A percentile compares a stretch with the other conserved stretches of the same genome.
These are phyloP conservation scores for Phortica variegata DNA, from an alignment of 1,140 invertebrate genomes.

Conservation along the genomic window DNA sequence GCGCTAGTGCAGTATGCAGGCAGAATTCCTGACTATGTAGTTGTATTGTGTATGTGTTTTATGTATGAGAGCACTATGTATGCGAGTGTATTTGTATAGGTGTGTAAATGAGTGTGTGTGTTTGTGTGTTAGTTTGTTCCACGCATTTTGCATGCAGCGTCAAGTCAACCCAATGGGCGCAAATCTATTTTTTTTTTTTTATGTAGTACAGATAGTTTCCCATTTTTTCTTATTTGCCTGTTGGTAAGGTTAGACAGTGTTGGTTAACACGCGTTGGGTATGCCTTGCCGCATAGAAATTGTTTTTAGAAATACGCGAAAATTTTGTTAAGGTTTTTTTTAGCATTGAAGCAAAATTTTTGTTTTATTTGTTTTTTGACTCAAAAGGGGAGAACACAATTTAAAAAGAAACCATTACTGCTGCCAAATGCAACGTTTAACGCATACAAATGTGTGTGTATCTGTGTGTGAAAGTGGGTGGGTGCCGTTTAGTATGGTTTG, in stretches of 20 bases:
- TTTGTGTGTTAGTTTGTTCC: conserved; percentile 43
- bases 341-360: conserved; percentile 7
- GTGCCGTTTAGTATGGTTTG: too few relatives aligned
- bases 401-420: too few relatives aligned
- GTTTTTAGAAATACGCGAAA: conserved; percentile 54
- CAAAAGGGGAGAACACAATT: too few relatives aligned
- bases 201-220: conserved; percentile 28
- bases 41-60: conserved; percentile 5
- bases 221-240: not conserved
- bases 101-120: conserved; percentile 21
- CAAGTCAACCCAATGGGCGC: too few relatives aligned
- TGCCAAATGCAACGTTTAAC: too few relatives aligned
- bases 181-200: conserved; percentile 15
- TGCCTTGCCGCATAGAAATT: conserved; percentile 38
- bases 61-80: conserved; percentile 2
- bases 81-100: conserved; percentile 19
- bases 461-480: too few relatives aligned
- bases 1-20: conserved; percentile 11
- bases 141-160: conserved; percentile 29
- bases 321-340: conserved; percentile 38
- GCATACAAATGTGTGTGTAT: too few relatives aligned
- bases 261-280: not conserved
- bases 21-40: not conserved
- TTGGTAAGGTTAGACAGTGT: not conserved
- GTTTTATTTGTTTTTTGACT: conserved; percentile 20